Conservation (phyloP, 2,113 vertebrate genomes). For the Paramisgurnus dabryanus region DNA sequence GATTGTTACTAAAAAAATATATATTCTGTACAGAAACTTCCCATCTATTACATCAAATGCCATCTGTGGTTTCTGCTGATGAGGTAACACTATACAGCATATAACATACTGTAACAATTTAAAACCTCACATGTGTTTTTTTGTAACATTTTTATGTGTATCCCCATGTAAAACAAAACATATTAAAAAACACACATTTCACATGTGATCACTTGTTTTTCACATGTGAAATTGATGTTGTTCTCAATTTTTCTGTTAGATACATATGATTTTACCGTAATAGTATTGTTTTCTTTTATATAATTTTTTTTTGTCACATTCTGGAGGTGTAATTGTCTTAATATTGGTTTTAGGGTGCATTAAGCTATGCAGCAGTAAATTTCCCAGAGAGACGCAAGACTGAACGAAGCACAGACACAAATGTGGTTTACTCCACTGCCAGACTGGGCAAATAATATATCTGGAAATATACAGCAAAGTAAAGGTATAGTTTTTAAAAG, state of each 20-base stretch:
- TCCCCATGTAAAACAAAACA: too few species aligned
- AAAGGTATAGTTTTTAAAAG: too few species aligned
- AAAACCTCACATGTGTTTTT: background rate
- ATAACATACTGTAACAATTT: background rate
- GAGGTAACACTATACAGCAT: background rate
- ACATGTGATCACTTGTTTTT: too few species aligned
- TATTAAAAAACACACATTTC: too few species aligned
- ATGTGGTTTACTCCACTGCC: slow-evolving; percentile 22
- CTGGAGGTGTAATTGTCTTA: background rate
- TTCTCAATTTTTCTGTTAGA: too few species aligned
- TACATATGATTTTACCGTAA: too few species aligned
- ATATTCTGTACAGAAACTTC: background rate
- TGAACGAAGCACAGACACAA: background rate
- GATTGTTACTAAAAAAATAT: background rate
- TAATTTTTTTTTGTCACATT: background rate
- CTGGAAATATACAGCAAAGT: too few species aligned
- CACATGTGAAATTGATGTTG: too few species aligned
- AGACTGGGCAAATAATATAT: background rate
- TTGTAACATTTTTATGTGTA: background rate
- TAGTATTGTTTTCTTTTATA: background rate
- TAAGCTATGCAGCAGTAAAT: slow-evolving; percentile 14
- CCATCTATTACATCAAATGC: background rate
- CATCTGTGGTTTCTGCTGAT: background rate
- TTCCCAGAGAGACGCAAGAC: slow-evolving; percentile 12
- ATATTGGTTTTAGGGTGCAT: background rate